Percentiles rank a stretch among this genome's conserved stretches.
phyloP scores from a whole-genome alignment of 1,140 invertebrate species.

The Drosophila sulfurigaster region DNA sequence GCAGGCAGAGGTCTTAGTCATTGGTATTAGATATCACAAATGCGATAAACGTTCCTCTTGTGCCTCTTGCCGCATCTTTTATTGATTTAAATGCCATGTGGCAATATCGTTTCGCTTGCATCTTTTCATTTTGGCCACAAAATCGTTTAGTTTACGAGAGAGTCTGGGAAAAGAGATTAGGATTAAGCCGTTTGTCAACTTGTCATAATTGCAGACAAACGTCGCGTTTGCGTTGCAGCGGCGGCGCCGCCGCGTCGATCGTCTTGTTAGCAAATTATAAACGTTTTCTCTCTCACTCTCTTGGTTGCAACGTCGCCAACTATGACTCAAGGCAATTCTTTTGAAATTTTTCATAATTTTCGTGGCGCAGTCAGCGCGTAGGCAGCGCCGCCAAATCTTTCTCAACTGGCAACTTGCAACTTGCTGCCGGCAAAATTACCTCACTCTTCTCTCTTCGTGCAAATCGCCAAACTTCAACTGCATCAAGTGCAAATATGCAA shows the following conservation, averaged over 20 bases:
- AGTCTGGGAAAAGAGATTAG: constrained; percentile 68
- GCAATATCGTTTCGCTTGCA: constrained; percentile 9
- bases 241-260: constrained; percentile 13
- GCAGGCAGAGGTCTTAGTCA: constrained; percentile 27
- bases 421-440: constrained; percentile 48
- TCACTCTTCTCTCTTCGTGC: constrained; percentile 2
- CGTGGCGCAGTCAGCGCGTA: constrained; percentile 53
- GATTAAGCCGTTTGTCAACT: constrained; percentile 83
- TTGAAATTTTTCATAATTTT: constrained; percentile 73
- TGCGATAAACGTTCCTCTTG: constrained; percentile 65
- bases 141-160: constrained; percentile 40
- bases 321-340: constrained; percentile 80
- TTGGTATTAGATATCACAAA: constrained; percentile 76
- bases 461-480: constrained; percentile 59
- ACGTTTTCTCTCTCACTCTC: not conserved
- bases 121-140: constrained; percentile 46
- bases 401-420: constrained; percentile 35
- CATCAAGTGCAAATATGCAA: constrained; percentile 83
- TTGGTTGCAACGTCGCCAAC: constrained; percentile 45
- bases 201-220: constrained; percentile 74
- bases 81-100: constrained; percentile 78
- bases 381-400: constrained; percentile 58
- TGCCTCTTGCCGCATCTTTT: constrained; percentile 50
- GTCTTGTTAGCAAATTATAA: constrained; percentile 51
- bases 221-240: constrained; percentile 57